Percentiles rank a stretch among this genome's conserved stretches.
Conservation (phyloP, 2,113 vertebrate genomes). For the Leiothrix lutea region DNA sequence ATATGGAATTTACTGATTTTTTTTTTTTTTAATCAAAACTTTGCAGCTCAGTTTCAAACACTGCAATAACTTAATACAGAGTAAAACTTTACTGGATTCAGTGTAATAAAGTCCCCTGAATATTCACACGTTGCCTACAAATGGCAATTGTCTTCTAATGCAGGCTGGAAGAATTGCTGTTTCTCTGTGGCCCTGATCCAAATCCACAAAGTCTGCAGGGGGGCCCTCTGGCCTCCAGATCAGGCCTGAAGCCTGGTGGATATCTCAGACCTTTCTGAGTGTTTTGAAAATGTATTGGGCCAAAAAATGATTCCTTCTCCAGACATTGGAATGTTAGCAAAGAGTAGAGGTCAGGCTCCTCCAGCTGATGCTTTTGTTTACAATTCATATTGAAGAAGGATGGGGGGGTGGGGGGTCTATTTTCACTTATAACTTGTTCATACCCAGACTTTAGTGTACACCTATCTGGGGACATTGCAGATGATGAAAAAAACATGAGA, state of each 20-base stretch:
- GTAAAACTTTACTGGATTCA: constrained; percentile 44
- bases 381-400: neutral
- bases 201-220: neutral
- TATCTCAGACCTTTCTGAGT: neutral
- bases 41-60: constrained; percentile 55
- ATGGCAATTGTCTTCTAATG: constrained; percentile 14
- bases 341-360: neutral
- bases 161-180: neutral
- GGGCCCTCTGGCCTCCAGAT: constrained; percentile 21
- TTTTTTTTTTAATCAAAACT: constrained; percentile 51
- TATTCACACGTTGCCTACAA: constrained; percentile 36
- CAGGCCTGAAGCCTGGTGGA: neutral
- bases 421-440: neutral
- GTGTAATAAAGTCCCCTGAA: constrained; percentile 2
- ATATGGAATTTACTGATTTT: constrained; percentile 51
- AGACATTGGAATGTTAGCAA: neutral
- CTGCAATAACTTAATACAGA: constrained; percentile 55
- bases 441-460: neutral
- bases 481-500: neutral
- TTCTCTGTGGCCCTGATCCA: constrained; percentile 28
- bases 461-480: neutral
- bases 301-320: constrained; percentile 8
- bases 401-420: neutral
- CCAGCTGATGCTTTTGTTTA: constrained; percentile 4
- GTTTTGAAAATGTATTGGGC: neutral